Evolutionary conservation across 1,140 invertebrate species (phyloP).

Genomic region (Ditylenchus dipsaci): DNA sequence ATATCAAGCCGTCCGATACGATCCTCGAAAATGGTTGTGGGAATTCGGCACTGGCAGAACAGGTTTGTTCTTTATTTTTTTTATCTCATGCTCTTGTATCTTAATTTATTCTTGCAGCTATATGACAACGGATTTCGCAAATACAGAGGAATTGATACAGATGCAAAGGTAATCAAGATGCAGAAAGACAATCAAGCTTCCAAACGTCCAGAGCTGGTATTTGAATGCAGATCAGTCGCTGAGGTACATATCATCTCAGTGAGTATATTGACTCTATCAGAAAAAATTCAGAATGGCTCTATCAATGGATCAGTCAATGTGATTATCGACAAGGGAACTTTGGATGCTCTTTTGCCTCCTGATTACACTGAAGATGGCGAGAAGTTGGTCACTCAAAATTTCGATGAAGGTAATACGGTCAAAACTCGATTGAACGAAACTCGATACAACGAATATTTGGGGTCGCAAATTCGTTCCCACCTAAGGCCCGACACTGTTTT

Average conservation of each 20-base stretch:
- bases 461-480: no score
- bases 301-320: conserved; percentile 35
- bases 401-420: no score
- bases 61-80: conserved; percentile 28
- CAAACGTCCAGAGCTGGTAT: conserved; percentile 33
- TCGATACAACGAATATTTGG: no score
- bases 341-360: conserved; percentile 50
- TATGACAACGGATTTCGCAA: conserved; percentile 53
- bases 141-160: conserved; percentile 47
- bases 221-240: conserved; percentile 38
- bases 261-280: background rate
- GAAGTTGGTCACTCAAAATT: background rate
- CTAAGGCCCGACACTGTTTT: no score
- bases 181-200: conserved; percentile 33
- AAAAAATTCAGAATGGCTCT: conserved; percentile 27
- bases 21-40: conserved; percentile 55
- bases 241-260: conserved; percentile 24
- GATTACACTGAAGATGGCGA: conserved; percentile 18
- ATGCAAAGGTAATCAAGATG: conserved; percentile 40
- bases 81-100: background rate
- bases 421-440: no score
- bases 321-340: conserved; percentile 51
- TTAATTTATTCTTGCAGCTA: conserved; percentile 37
- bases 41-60: conserved; percentile 48
- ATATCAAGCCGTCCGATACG: conserved; percentile 45